Evolutionary conservation across 2,888 invertebrate genomes (phyloP).

Genomic region (Pemphredon lugubris): DNA sequence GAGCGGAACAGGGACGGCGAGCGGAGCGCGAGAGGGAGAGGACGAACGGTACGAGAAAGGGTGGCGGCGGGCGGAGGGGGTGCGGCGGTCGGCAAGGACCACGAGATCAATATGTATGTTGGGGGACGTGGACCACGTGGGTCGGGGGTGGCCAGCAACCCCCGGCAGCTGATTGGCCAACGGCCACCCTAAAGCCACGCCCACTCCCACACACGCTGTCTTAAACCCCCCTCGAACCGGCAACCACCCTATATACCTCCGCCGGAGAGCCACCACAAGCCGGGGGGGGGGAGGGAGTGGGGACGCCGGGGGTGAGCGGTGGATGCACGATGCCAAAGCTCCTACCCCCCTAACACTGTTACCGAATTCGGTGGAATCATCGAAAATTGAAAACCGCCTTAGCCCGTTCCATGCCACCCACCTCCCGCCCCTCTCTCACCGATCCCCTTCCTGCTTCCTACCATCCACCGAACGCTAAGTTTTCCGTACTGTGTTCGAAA

Average conservation of each 20-base stretch:
- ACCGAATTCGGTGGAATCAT: constrained; percentile 80
- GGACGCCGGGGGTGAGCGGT: constrained; percentile 20
- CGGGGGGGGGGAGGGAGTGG: constrained; percentile 10
- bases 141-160: constrained; percentile 80
- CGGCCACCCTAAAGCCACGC: constrained; percentile 79
- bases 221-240: constrained; percentile 74
- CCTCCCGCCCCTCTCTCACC: not conserved
- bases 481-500: constrained; percentile 32
- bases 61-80: constrained; percentile 54
- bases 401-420: constrained; percentile 29
- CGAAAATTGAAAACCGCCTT: constrained; percentile 80
- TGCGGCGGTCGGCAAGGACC: constrained; percentile 76
- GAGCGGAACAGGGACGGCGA: constrained; percentile 40
- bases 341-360: constrained; percentile 69
- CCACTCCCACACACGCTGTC: constrained; percentile 81
- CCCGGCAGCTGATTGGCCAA: constrained; percentile 80
- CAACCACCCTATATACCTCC: constrained; percentile 62
- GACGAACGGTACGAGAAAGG: constrained; percentile 46
- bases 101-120: constrained; percentile 82
- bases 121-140: constrained; percentile 80
- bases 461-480: constrained; percentile 18
- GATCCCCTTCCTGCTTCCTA: not conserved
- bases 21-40: constrained; percentile 24
- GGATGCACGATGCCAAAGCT: constrained; percentile 58
- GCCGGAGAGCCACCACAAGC: constrained; percentile 60